Evolutionary conservation across 1,140 invertebrate genomes (phyloP).

Genomic region (Monochamus saltuarius): DNA sequence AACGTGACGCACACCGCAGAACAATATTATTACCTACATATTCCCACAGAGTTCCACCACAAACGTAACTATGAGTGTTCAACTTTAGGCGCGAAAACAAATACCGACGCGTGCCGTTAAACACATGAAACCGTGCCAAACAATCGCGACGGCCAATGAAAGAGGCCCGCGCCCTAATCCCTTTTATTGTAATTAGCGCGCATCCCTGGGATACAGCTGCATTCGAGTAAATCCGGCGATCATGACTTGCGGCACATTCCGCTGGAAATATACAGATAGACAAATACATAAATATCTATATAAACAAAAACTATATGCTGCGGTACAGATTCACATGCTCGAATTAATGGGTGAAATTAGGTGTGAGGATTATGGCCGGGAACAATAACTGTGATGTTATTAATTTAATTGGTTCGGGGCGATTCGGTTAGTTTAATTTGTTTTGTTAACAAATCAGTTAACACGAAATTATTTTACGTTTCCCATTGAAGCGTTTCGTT

Average conservation of each 20-base stretch:
- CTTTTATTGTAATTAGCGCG: conserved; percentile 1
- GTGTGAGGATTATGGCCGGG: too few relatives aligned
- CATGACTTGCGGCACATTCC: conserved; percentile 11
- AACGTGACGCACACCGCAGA: too few relatives aligned
- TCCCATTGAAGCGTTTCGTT: too few relatives aligned
- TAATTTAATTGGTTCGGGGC: too few relatives aligned
- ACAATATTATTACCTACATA: background rate
- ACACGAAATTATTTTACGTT: too few relatives aligned
- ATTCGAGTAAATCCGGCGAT: conserved; percentile 2
- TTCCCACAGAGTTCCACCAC: background rate
- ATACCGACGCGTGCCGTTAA: conserved; percentile 5
- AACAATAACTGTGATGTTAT: too few relatives aligned
- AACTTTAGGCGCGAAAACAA: background rate
- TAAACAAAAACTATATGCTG: too few relatives aligned
- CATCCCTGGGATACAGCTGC: background rate
- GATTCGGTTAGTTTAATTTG: too few relatives aligned
- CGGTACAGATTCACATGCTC: background rate
- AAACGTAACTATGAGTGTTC: background rate
- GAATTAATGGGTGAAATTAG: background rate
- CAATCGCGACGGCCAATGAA: background rate
- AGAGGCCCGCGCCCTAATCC: conserved; percentile 1
- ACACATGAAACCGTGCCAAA: conserved; percentile 1
- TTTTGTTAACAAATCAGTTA: too few relatives aligned
- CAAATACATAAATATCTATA: too few relatives aligned
- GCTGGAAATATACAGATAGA: conserved; percentile 1